phyloP scores from a whole-genome alignment of 2,113 vertebrate species.

The Oceanodroma tethys region DNA sequence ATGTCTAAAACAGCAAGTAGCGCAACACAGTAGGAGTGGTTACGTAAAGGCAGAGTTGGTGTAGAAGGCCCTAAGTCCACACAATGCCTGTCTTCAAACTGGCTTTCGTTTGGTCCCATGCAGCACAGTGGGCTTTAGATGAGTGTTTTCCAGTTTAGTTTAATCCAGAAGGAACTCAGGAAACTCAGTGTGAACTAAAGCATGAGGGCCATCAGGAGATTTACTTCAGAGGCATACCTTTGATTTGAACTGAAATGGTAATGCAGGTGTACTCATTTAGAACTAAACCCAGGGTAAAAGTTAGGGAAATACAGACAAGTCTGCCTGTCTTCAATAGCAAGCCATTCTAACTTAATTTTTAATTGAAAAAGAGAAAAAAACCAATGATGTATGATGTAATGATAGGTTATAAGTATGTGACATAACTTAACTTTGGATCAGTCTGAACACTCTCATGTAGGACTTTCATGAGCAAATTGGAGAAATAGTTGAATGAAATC shows the following conservation, averaged over 20 bases:
- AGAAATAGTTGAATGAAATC: not conserved
- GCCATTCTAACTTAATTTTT: not conserved
- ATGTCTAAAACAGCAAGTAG: not conserved
- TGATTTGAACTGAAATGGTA: not conserved
- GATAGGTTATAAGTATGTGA: not conserved
- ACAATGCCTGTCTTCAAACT: not conserved
- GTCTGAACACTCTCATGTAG: not conserved
- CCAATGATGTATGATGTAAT: not conserved
- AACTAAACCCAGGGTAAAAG: not conserved
- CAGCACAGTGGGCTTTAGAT: not conserved
- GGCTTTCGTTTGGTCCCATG: not conserved
- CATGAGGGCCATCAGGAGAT: not conserved
- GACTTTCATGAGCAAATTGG: not conserved
- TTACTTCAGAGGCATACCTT: not conserved
- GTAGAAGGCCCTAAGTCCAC: not conserved
- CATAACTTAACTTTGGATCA: not conserved
- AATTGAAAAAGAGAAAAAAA: not conserved
- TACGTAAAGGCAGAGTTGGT: not conserved
- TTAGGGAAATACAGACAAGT: not conserved
- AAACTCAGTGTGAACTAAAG: not conserved
- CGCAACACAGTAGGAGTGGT: not conserved
- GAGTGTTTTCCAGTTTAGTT: not conserved
- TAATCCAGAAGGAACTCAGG: not conserved
- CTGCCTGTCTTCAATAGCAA: not conserved
- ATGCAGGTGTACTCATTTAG: not conserved